Evolutionary conservation across 2,113 vertebrate species (phyloP), one percentile per base, ranked within the genome.

Genomic region (Rhineura floridana): DNA sequence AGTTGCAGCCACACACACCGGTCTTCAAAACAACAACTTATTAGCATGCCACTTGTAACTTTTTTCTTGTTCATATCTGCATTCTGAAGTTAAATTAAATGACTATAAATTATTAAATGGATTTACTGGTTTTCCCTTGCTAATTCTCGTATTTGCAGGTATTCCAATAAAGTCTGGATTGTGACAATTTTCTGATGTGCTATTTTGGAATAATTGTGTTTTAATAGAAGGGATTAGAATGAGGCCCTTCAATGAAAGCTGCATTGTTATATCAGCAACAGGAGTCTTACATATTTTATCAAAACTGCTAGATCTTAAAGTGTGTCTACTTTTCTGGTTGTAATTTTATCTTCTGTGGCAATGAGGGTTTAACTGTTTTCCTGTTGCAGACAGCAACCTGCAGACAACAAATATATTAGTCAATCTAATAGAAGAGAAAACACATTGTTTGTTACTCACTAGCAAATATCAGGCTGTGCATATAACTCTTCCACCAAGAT

Each of bases 131-230:
- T 76, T 63, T 63, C 42, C n/a, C 72, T 63, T 63, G 48, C 15
- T 85, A 85, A n/a, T 84, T 84, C n/a, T 72, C 28, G 48, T 33
- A 85, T 85, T 84, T 76, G 83, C 52, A 75, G 72, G 52, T 52
- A 42, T 62, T 85, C 36, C 70, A 85, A 42, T 85, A 62, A 85
- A 44, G 55, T 33, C 70, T 62, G 52, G 36, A 75, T 76, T 59
- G 36, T 44, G 70, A 62, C 83, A 39, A 69, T 52, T 85, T 76
- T 76, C 83, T 76, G 83, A 59, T 75, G 70, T 75, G 70, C 83
- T 84, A 84, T 59, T 73, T 59, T 52, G 13, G 50, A 73, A 73
- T 85, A 75, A 85, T 76, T 76, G 70, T 52, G 63, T 85, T 76
- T 76, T 46, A 85, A 76, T 17, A 85, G 84, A 75, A 25, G 30